Percentiles rank a stretch among this genome's conserved stretches.
Conservation (phyloP, 2,888 invertebrate genomes). For the Melieria crassipennis region DNA sequence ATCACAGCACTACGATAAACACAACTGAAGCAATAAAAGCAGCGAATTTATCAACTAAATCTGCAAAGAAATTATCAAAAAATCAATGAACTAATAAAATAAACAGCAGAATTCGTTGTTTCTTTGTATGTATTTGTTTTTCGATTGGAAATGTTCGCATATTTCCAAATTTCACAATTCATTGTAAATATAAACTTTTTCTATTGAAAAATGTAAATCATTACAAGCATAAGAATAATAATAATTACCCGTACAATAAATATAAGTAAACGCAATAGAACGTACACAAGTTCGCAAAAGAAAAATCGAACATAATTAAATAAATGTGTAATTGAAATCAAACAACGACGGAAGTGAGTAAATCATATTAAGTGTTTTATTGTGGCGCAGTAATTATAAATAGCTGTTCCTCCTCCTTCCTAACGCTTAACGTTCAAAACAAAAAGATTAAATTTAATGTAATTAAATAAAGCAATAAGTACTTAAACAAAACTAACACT, state of each 20-base stretch:
- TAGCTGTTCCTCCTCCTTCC: background rate
- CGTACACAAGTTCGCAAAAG: slow-evolving; percentile 12
- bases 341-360: slow-evolving; percentile 10
- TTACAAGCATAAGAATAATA: background rate
- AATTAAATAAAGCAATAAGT: slow-evolving; percentile 23
- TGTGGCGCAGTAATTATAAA: background rate
- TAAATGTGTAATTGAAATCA: background rate
- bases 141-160: slow-evolving; percentile 10
- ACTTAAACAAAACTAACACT: slow-evolving; percentile 15
- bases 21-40: too few relatives aligned
- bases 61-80: slow-evolving; percentile 5
- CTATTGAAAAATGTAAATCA: slow-evolving; percentile 15
- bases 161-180: slow-evolving; percentile 26
- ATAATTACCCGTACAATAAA: background rate
- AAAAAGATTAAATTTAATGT: slow-evolving; percentile 14
- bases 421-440: too few relatives aligned
- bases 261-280: slow-evolving; percentile 6
- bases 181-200: slow-evolving; percentile 18
- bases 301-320: slow-evolving; percentile 15
- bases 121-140: slow-evolving; percentile 17
- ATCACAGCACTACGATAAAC: too few relatives aligned
- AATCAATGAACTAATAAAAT: slow-evolving; percentile 6
- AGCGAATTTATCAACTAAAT: background rate
- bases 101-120: slow-evolving; percentile 3
- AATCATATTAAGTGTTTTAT: background rate